Percentiles rank a stretch among this genome's conserved stretches.
phyloP scores from a whole-genome alignment of 2,888 invertebrate species.

The Tachina lurida region DNA sequence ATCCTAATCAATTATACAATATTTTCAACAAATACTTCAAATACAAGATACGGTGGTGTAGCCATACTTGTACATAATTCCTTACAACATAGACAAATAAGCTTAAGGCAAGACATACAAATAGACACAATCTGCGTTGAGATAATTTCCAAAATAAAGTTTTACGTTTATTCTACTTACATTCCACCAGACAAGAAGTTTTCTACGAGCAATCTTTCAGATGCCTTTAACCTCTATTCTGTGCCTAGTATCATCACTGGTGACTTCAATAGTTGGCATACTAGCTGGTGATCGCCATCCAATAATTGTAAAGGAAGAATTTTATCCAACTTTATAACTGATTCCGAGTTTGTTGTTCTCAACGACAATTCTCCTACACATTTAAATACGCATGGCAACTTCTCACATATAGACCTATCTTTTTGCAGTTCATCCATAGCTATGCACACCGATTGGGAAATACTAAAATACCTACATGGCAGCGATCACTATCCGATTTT shows the following conservation, averaged over 20 bases:
- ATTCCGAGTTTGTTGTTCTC: constrained; percentile 38
- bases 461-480: constrained; percentile 17
- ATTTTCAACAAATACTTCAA: constrained; percentile 18
- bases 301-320: constrained; percentile 48
- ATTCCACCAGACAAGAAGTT: neutral
- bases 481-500: constrained; percentile 63
- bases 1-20: constrained; percentile 56
- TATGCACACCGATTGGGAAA: constrained; percentile 44
- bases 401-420: constrained; percentile 68
- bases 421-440: constrained; percentile 54
- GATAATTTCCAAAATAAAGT: too few relatives aligned
- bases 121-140: too few relatives aligned
- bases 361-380: constrained; percentile 66
- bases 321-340: constrained; percentile 40
- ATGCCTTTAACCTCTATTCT: too few relatives aligned
- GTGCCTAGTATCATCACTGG: constrained; percentile 9
- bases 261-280: constrained; percentile 45
- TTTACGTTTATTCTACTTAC: neutral
- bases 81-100: constrained; percentile 23
- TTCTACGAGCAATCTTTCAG: neutral
- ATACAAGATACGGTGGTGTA: constrained; percentile 23
- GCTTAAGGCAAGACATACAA: too few relatives aligned
- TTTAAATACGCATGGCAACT: constrained; percentile 63
- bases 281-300: constrained; percentile 32
- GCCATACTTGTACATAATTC: constrained; percentile 51